Conservation (phyloP, 2,113 vertebrate species). For the Peromyscus leucopus region DNA sequence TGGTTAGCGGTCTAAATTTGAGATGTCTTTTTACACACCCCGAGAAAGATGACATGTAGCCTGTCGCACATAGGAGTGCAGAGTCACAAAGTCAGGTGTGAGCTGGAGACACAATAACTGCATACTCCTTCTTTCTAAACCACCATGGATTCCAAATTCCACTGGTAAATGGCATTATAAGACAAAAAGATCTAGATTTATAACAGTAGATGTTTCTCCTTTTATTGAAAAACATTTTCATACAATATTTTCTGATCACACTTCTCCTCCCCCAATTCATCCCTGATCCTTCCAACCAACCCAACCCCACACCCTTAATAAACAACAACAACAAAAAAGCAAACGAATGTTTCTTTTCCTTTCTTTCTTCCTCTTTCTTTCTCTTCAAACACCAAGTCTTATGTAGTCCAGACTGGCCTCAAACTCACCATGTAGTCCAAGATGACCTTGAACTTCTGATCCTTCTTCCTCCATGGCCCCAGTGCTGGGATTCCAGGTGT, state of each 20-base stretch:
- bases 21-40: neutral
- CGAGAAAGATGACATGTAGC: neutral
- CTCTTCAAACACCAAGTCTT: neutral
- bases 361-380: neutral
- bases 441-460: neutral
- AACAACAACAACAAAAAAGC: neutral
- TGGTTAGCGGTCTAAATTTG: conserved; percentile 8
- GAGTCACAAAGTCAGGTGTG: conserved; percentile 17
- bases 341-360: neutral
- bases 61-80: neutral
- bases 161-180: neutral
- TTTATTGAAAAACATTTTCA: neutral
- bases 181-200: neutral
- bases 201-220: neutral
- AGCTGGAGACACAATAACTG: neutral
- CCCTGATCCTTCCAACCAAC: neutral
- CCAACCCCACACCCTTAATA: neutral
- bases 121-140: neutral
- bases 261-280: neutral
- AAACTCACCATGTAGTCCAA: neutral
- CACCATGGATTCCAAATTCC: neutral
- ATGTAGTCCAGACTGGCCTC: neutral
- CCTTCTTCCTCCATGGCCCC: neutral
- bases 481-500: neutral
- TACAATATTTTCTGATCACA: neutral